phyloP scores from a whole-genome alignment of 2,797 vertebrate genomes.

The Scyliorhinus canicula region DNA sequence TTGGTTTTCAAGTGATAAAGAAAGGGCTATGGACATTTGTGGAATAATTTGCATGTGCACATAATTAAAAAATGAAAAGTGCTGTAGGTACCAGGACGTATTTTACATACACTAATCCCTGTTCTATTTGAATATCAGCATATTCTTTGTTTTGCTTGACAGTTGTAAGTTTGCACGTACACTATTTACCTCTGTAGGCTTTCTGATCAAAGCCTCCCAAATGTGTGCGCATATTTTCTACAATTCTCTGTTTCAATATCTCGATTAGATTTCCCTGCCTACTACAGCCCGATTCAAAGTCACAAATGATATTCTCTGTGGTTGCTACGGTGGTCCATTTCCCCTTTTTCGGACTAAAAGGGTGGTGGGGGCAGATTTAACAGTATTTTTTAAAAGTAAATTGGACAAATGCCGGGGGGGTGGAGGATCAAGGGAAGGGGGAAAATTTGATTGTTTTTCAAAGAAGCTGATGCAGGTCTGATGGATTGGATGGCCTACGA shows the following conservation, averaged over 20 bases:
- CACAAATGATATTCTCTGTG: not conserved
- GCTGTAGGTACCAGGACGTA: conserved; percentile 64
- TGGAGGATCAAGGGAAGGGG: not conserved
- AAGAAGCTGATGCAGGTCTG: not conserved
- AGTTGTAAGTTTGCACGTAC: not conserved
- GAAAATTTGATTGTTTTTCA: not conserved
- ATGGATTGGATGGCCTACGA: not conserved
- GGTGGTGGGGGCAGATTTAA: not conserved
- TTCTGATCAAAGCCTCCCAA: too few relatives aligned
- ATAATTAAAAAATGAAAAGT: conserved; percentile 66
- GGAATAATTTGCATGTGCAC: conserved; percentile 34
- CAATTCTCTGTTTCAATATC: not conserved
- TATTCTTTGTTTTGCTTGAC: not conserved
- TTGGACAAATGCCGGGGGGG: not conserved
- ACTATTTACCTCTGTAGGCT: not conserved
- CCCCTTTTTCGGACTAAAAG: not conserved
- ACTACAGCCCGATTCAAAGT: not conserved
- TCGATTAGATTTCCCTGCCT: not conserved
- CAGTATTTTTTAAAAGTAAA: not conserved
- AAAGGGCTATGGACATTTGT: not conserved
- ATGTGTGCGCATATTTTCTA: not conserved
- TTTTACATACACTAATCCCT: conserved; percentile 40
- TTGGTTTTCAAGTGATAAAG: conserved; percentile 18
- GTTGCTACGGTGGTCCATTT: not conserved
- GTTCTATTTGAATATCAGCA: not conserved